Conservation (phyloP, 2,888 invertebrate genomes). For the Drosophila aldrichi region DNA sequence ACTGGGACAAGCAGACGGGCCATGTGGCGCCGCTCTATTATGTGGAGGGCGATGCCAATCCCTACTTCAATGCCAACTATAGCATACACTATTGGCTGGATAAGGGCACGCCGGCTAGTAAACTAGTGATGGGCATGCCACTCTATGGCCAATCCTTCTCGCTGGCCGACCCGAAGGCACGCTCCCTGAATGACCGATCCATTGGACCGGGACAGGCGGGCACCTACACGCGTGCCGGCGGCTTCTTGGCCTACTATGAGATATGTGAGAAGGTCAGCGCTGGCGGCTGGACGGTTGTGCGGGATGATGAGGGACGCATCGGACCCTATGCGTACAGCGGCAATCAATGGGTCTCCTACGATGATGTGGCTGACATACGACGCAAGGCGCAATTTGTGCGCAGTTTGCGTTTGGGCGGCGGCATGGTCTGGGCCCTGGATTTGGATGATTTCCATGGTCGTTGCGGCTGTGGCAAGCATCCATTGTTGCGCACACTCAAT, state of each 20-base stretch:
- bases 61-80: constrained; percentile 90
- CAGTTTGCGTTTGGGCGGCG: constrained; percentile 88
- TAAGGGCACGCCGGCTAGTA: constrained; percentile 88
- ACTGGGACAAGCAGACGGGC: constrained; percentile 90
- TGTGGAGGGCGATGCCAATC: constrained; percentile 88
- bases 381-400: constrained; percentile 88
- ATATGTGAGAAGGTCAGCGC: constrained; percentile 88
- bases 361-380: constrained; percentile 89
- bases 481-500: constrained; percentile 89
- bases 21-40: constrained; percentile 91
- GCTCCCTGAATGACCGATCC: constrained; percentile 87
- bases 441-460: constrained; percentile 90
- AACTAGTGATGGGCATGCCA: constrained; percentile 91
- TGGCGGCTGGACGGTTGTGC: constrained; percentile 88
- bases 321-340: constrained; percentile 91
- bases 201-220: constrained; percentile 90
- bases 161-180: constrained; percentile 86
- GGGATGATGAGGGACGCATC: constrained; percentile 88
- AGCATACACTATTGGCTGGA: constrained; percentile 91
- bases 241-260: constrained; percentile 92
- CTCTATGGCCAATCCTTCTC: constrained; percentile 92
- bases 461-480: constrained; percentile 90
- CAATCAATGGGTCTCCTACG: constrained; percentile 92
- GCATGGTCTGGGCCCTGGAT: constrained; percentile 92
- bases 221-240: constrained; percentile 89